A percentile compares a stretch with the other conserved stretches of the same genome.
Evolutionary conservation across 1,140 invertebrate species (phyloP).

Genomic region (Vollenhovia emeryi): DNA sequence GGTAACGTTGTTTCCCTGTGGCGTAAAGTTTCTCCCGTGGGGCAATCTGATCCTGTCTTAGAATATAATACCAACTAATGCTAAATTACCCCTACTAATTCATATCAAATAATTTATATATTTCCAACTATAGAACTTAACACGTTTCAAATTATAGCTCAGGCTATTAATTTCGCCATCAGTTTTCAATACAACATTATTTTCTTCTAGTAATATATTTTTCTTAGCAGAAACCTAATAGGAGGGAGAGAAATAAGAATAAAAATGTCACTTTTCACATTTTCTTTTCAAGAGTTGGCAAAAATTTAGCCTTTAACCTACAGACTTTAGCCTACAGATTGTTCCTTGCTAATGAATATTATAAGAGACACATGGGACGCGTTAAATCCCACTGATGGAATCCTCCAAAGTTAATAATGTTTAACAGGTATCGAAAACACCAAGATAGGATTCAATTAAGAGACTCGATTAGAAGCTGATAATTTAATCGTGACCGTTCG

Average conservation of each 20-base stretch:
- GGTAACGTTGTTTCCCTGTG: conserved; percentile 28
- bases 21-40: conserved; percentile 13
- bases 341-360: conserved; percentile 27
- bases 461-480: conserved; percentile 68
- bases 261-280: not conserved
- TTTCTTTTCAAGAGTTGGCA: not conserved
- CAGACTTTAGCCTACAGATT: not conserved
- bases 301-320: conserved; percentile 38
- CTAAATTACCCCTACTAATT: conserved; percentile 14
- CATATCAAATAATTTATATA: not conserved
- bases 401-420: conserved; percentile 66
- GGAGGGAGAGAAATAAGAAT: not conserved
- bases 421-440: conserved; percentile 60
- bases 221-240: not conserved
- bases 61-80: conserved; percentile 15
- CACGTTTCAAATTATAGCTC: not conserved
- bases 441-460: conserved; percentile 58
- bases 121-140: not conserved
- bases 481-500: conserved; percentile 66
- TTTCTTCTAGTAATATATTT: not conserved
- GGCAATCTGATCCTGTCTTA: conserved; percentile 11
- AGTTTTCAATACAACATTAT: not conserved
- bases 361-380: not conserved
- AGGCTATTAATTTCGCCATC: not conserved
- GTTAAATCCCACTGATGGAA: conserved; percentile 47